These are phyloP conservation scores for Lepidotrigona ventralis DNA, from an alignment of 1,140 invertebrate genomes.

Conservation along the genomic window DNA sequence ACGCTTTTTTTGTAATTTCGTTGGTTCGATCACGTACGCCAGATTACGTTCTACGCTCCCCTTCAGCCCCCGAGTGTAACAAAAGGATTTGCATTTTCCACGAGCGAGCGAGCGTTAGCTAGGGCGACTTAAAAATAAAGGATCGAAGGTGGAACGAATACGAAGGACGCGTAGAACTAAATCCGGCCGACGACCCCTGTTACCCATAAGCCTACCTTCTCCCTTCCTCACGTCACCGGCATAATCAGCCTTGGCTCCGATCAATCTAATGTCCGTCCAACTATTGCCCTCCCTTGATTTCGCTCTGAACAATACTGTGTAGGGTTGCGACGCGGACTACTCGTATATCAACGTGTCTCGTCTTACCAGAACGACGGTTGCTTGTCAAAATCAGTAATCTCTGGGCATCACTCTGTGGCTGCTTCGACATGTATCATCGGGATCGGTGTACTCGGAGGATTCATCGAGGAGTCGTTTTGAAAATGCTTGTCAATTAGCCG, in stretches of 20 bases:
- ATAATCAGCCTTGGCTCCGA: conserved; percentile 68
- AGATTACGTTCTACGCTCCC: not conserved
- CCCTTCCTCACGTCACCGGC: conserved; percentile 59
- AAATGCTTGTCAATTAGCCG: not conserved
- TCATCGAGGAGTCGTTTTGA: not conserved
- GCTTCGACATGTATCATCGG: conserved; percentile 52
- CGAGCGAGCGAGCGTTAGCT: not conserved
- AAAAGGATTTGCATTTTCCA: conserved; percentile 24
- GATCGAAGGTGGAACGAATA: conserved; percentile 30
- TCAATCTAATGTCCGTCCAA: conserved; percentile 66
- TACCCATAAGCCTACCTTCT: conserved; percentile 56
- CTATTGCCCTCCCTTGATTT: conserved; percentile 46
- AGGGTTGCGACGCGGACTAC: conserved; percentile 24
- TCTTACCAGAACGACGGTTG: conserved; percentile 48
- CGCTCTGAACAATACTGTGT: conserved; percentile 45
- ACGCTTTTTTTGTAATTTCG: conserved; percentile 4
- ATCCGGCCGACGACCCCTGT: conserved; percentile 64
- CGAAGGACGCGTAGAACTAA: conserved; percentile 44
- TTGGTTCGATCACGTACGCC: not conserved
- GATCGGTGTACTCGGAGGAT: conserved; percentile 27
- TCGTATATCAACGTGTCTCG: conserved; percentile 62
- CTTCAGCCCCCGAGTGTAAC: not conserved
- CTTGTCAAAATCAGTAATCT: conserved; percentile 64
- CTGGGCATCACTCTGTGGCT: conserved; percentile 31
- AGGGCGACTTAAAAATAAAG: not conserved